Conservation (phyloP, 2,113 vertebrate species). For the Actenoides lindsayi region DNA sequence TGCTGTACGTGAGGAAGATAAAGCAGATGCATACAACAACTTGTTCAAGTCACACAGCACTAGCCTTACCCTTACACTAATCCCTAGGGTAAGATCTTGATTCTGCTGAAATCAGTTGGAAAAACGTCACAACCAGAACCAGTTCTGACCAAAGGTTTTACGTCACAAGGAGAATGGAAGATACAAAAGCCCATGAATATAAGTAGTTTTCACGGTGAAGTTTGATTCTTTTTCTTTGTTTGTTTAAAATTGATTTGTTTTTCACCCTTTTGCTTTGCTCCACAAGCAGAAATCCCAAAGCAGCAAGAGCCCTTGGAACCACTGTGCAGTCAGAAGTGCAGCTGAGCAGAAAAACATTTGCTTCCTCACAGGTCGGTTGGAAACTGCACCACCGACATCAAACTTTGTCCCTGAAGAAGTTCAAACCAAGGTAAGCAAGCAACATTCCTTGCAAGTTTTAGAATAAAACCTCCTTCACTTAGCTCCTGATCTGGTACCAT, state of each 20-base stretch:
- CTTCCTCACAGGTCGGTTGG: background rate
- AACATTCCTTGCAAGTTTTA: slow-evolving; percentile 29
- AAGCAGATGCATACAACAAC: background rate
- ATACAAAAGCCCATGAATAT: background rate
- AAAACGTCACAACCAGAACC: background rate
- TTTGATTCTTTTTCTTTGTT: background rate
- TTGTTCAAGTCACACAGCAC: background rate
- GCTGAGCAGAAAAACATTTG: background rate
- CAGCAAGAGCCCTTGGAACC: background rate
- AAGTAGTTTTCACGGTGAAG: background rate
- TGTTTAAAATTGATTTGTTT: background rate
- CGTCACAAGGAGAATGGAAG: background rate
- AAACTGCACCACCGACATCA: background rate
- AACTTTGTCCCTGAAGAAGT: background rate
- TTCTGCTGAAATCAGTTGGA: background rate
- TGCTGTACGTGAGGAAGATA: background rate
- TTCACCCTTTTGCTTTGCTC: background rate
- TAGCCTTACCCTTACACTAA: background rate
- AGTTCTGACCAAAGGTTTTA: background rate
- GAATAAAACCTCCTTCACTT: background rate
- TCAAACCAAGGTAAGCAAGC: slow-evolving; percentile 19
- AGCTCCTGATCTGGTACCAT: background rate
- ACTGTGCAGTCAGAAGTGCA: background rate
- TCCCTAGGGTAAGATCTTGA: background rate
- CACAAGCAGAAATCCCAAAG: background rate